A percentile compares a stretch with the other conserved stretches of the same genome.
Conservation (phyloP, 2,888 invertebrate species). For the Euphydryas editha region DNA sequence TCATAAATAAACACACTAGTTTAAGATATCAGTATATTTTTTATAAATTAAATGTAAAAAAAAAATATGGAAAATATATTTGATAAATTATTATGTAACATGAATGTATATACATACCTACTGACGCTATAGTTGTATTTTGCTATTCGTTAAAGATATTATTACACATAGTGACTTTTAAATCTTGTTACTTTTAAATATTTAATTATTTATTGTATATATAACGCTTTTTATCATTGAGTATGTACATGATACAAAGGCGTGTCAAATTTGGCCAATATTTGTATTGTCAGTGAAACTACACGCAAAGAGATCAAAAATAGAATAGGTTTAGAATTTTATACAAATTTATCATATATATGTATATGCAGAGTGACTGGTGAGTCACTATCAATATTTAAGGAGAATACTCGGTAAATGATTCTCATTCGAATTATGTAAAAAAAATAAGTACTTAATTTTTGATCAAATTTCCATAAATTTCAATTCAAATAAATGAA, state of each 20-base stretch:
- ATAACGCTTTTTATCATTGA: not conserved
- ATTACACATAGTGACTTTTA: not conserved
- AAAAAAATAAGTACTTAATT: too few species aligned
- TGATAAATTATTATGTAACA: too few species aligned
- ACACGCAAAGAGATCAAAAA: not conserved
- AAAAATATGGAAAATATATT: too few species aligned
- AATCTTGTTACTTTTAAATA: not conserved
- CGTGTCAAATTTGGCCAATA: not conserved
- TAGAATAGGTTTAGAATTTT: slow-evolving; percentile 3
- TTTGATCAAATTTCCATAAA: too few species aligned
- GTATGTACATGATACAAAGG: not conserved
- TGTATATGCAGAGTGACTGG: too few species aligned
- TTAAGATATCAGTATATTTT: not conserved
- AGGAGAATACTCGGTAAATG: too few species aligned
- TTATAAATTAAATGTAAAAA: not conserved
- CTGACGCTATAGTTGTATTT: not conserved
- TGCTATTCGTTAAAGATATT: not conserved
- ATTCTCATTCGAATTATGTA: too few species aligned
- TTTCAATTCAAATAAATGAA: too few species aligned
- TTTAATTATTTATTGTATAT: not conserved
- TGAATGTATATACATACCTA: not conserved
- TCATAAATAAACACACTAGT: not conserved
- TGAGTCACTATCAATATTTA: too few species aligned
- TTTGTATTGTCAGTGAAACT: not conserved
- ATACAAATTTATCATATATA: slow-evolving; percentile 1